A percentile compares a stretch with the other conserved stretches of the same genome.
Evolutionary conservation across 1,140 invertebrate genomes (phyloP).

Genomic region (Drosophila parabipectinata): DNA sequence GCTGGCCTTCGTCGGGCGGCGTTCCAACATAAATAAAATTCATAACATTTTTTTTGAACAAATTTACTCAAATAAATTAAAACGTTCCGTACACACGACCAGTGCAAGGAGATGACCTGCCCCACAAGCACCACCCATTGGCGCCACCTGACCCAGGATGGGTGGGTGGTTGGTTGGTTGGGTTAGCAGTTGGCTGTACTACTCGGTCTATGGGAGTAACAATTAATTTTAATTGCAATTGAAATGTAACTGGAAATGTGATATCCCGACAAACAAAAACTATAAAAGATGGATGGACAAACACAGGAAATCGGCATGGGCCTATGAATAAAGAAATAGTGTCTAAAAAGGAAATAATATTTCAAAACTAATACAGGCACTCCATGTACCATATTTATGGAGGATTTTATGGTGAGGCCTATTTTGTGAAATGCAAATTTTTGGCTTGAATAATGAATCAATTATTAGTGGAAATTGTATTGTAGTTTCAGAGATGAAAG

Average conservation of each 20-base stretch:
- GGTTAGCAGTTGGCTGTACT: neutral
- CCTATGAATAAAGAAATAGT: constrained; percentile 13
- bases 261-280: constrained; percentile 9
- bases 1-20: constrained; percentile 9
- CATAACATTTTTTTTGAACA: constrained; percentile 63
- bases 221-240: constrained; percentile 82
- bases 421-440: neutral
- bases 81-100: constrained; percentile 28
- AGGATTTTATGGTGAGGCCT: neutral
- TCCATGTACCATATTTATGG: constrained; percentile 8
- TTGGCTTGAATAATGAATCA: neutral
- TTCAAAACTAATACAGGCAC: neutral
- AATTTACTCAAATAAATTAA: constrained; percentile 83
- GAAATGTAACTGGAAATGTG: constrained; percentile 67
- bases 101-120: neutral
- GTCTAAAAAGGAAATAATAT: neutral
- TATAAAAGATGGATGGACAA: neutral
- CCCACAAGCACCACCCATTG: neutral
- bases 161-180: constrained; percentile 4
- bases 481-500: neutral
- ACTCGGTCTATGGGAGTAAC: constrained; percentile 33
- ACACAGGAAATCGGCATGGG: constrained; percentile 25
- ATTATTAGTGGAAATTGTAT: neutral
- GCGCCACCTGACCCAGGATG: constrained; percentile 18
- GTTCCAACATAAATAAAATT: constrained; percentile 76